Conservation (phyloP, 37 sponge, comb jelly and placozoan genomes). For the Axinella damicornis region DNA sequence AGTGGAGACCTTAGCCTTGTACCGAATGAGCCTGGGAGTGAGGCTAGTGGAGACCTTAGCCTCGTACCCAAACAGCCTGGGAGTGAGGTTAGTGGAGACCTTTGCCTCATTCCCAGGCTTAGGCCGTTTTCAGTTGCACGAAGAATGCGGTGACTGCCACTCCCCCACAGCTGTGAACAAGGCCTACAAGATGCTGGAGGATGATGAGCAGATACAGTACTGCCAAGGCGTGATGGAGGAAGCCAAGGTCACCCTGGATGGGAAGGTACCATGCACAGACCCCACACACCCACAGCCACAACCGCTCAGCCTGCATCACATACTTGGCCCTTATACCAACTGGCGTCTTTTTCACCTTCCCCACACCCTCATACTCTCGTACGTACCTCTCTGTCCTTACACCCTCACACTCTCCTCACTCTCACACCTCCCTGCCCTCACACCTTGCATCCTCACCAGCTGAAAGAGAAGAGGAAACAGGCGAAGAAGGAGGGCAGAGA, state of each 20-base stretch:
- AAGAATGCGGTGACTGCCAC: no score
- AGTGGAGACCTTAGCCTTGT: no score
- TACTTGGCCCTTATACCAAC: no score
- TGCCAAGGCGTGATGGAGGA: constrained; percentile 74
- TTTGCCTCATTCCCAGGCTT: no score
- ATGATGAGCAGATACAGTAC: constrained; percentile 81
- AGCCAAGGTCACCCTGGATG: constrained; percentile 58
- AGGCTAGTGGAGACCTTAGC: no score
- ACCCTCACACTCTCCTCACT: not conserved
- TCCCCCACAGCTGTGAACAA: constrained; percentile 75
- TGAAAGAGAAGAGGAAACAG: constrained; percentile 86
- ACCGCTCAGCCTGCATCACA: no score
- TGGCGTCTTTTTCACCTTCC: not conserved
- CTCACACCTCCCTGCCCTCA: no score
- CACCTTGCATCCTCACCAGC: constrained; percentile 36
- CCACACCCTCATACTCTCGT: not conserved
- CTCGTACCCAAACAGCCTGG: no score
- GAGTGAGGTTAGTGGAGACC: no score
- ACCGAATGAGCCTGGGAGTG: no score
- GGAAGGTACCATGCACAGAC: constrained; percentile 12
- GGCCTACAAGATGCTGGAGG: constrained; percentile 87
- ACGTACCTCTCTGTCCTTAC: not conserved
- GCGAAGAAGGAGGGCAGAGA: constrained; percentile 80
- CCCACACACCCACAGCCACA: no score
- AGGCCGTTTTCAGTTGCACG: no score